These are phyloP conservation scores for Porites australiensis DNA, from an alignment of 64 coral and sea anemone genomes.

Conservation along the genomic window DNA sequence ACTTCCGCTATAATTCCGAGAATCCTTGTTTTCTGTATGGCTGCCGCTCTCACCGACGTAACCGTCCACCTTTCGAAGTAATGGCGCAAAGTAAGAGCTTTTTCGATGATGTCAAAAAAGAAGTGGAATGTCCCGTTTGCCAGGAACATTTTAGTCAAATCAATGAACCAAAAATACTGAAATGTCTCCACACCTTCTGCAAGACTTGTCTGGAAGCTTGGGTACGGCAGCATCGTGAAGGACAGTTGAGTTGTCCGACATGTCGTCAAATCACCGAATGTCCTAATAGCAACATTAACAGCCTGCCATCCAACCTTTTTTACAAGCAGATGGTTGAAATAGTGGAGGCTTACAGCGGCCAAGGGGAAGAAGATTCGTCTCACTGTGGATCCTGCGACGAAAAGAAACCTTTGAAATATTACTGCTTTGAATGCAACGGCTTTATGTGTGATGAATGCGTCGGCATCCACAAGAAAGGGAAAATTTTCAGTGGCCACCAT, in stretches of 20 bases:
- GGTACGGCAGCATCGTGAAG: background rate
- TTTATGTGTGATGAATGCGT: background rate
- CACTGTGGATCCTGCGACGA: conserved; percentile 25
- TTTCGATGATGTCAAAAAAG: conserved; percentile 8
- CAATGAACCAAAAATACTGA: conserved; percentile 24
- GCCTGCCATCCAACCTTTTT: conserved; percentile 21
- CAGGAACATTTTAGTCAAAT: background rate
- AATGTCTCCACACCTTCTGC: conserved; percentile 27
- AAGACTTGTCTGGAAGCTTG: background rate
- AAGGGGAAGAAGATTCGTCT: conserved; percentile 3
- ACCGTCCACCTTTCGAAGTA: background rate
- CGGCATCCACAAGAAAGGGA: background rate
- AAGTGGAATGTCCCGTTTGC: conserved; percentile 15
- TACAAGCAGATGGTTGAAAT: conserved; percentile 14
- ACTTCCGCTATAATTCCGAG: too few relatives aligned
- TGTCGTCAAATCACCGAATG: conserved; percentile 15
- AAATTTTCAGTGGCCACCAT: background rate
- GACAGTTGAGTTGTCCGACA: background rate
- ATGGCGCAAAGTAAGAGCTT: background rate
- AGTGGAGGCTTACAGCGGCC: conserved; percentile 8
- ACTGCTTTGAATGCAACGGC: background rate
- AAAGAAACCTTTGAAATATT: background rate
- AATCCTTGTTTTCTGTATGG: too few relatives aligned
- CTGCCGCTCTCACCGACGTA: background rate
- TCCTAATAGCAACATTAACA: background rate